These are phyloP conservation scores for Apis mellifera DNA, from an alignment of 1,140 invertebrate species.

Conservation along the genomic window DNA sequence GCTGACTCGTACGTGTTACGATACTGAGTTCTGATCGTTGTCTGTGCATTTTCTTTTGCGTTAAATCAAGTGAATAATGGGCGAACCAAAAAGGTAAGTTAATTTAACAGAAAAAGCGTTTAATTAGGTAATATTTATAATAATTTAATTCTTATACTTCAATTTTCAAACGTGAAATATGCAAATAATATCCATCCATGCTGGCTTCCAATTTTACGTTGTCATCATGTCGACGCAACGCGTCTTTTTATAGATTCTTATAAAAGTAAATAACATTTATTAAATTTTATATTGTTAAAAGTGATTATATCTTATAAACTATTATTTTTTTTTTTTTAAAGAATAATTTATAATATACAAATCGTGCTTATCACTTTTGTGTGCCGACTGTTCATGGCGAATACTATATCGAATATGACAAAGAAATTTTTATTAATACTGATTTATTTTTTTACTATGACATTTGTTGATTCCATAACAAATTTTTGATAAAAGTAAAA, in stretches of 20 bases:
- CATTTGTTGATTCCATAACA: neutral
- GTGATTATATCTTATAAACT: neutral
- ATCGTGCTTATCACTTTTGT: slow-evolving; percentile 40
- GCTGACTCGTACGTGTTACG: slow-evolving; percentile 36
- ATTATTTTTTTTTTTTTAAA: neutral
- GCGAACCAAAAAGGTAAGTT: slow-evolving; percentile 76
- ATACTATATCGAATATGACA: slow-evolving; percentile 46
- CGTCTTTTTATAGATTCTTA: slow-evolving; percentile 65
- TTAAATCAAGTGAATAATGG: slow-evolving; percentile 68
- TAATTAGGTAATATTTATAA: neutral
- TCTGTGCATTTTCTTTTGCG: slow-evolving; percentile 50
- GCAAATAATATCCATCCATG: slow-evolving; percentile 51
- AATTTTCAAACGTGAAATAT: neutral
- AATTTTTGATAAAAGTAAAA: neutral
- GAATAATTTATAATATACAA: neutral
- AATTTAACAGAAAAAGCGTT: neutral
- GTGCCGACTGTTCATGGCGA: slow-evolving; percentile 54
- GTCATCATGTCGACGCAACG: slow-evolving; percentile 80
- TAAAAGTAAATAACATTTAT: slow-evolving; percentile 7
- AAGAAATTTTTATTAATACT: slow-evolving; percentile 38
- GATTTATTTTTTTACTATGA: neutral
- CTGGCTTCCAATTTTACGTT: slow-evolving; percentile 78
- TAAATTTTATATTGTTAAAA: neutral
- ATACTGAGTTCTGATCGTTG: slow-evolving; percentile 46
- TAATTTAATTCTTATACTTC: slow-evolving; percentile 29